A percentile compares a stretch with the other conserved stretches of the same genome.
These are phyloP conservation scores for Phrynocephalus versicolor DNA, from an alignment of 2,113 vertebrate genomes.

Conservation along the genomic window DNA sequence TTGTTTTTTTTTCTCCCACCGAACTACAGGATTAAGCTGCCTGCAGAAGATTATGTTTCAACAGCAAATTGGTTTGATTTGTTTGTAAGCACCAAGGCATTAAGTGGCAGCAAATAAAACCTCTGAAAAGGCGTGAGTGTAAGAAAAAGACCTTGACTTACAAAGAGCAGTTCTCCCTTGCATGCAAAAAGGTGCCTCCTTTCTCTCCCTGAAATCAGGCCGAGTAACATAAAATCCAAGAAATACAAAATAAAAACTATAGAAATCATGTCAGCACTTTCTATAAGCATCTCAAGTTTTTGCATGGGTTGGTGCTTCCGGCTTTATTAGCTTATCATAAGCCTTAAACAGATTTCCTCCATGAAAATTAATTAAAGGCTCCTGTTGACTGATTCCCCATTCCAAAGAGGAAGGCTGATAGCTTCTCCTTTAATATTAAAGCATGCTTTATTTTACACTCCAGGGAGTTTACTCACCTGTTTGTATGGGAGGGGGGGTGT, in stretches of 20 bases:
- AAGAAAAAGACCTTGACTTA: constrained; percentile 1
- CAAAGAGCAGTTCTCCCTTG: not conserved
- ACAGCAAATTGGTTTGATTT: constrained; percentile 48
- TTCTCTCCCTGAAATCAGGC: constrained; percentile 11
- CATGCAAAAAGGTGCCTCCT: constrained; percentile 39
- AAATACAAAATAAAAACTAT: constrained; percentile 40
- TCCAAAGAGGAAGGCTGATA: too few relatives aligned
- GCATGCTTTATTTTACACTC: constrained; percentile 7
- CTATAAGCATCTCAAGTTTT: constrained; percentile 61
- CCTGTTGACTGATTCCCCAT: constrained; percentile 65
- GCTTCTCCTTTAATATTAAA: too few relatives aligned
- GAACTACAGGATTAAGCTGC: not conserved
- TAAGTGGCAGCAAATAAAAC: constrained; percentile 65
- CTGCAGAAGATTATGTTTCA: constrained; percentile 1
- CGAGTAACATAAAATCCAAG: not conserved
- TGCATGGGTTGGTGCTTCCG: constrained; percentile 74
- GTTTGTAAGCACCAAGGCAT: constrained; percentile 44
- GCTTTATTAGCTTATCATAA: constrained; percentile 76
- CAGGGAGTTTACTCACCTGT: constrained; percentile 12
- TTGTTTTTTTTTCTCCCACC: not conserved
- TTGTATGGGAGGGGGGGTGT: too few relatives aligned
- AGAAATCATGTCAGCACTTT: constrained; percentile 72
- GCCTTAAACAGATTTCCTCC: constrained; percentile 71
- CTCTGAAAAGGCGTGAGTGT: constrained; percentile 31
- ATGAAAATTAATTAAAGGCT: constrained; percentile 80